These are phyloP conservation scores for Muntiacus reevesi DNA, from an alignment of 2,113 vertebrate genomes.

Conservation along the genomic window DNA sequence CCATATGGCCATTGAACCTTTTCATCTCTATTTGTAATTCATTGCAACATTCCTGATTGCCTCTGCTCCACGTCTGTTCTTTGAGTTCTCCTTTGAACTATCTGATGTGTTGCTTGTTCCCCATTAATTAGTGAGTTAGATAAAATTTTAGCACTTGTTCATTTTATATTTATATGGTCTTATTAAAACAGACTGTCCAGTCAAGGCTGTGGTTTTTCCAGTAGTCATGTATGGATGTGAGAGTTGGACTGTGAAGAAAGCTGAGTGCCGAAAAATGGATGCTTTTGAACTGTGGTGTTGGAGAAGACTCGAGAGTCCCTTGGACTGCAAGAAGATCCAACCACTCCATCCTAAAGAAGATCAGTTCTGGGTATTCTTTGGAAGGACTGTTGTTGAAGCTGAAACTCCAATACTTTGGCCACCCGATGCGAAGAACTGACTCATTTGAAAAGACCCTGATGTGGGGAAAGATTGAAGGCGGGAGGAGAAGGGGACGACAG, in stretches of 20 bases:
- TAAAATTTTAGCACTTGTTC: background rate
- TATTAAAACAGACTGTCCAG: background rate
- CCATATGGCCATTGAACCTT: no score
- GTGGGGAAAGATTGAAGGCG: background rate
- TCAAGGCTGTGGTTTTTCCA: background rate
- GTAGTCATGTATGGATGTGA: background rate
- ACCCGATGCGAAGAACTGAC: background rate
- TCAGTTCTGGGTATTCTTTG: background rate
- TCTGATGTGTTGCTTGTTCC: background rate
- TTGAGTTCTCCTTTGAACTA: background rate
- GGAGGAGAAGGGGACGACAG: background rate
- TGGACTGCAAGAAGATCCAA: background rate
- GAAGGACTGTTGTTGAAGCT: background rate
- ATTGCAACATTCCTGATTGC: background rate
- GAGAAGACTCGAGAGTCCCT: background rate
- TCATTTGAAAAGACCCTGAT: background rate
- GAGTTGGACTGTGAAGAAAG: background rate
- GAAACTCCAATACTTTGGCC: background rate
- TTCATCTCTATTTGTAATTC: background rate
- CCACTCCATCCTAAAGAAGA: background rate
- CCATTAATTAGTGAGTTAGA: background rate
- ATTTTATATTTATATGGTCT: background rate
- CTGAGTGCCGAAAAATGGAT: background rate
- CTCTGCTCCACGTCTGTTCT: background rate
- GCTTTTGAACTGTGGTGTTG: background rate